phyloP scores from a whole-genome alignment of 1,140 invertebrate species.

The Drosophila punjabiensis region DNA sequence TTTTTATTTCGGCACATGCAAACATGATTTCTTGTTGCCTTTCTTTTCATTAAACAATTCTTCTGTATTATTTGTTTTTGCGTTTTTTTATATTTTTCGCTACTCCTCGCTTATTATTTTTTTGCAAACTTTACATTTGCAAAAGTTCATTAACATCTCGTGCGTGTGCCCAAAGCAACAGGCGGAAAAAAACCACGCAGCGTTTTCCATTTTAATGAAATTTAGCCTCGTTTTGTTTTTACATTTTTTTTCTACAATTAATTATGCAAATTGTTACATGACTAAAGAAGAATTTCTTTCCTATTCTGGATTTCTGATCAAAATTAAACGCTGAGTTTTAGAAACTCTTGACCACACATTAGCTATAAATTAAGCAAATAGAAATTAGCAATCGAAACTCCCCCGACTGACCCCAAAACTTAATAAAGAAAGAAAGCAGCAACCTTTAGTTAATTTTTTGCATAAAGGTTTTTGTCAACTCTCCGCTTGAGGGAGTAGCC shows the following conservation, averaged over 20 bases:
- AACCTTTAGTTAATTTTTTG: slow-evolving; percentile 29
- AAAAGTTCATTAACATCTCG: slow-evolving; percentile 77
- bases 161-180: slow-evolving; percentile 41
- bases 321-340: slow-evolving; percentile 29
- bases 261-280: slow-evolving; percentile 67
- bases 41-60: slow-evolving; percentile 65
- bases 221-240: slow-evolving; percentile 49
- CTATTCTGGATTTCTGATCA: slow-evolving; percentile 34
- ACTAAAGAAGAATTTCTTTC: slow-evolving; percentile 19
- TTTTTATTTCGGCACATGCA: slow-evolving; percentile 62
- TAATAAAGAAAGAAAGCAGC: slow-evolving; percentile 3
- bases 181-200: slow-evolving; percentile 40
- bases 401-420: slow-evolving; percentile 45
- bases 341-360: slow-evolving; percentile 39
- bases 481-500: slow-evolving; percentile 39
- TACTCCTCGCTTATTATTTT: slow-evolving; percentile 28
- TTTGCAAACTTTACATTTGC: slow-evolving; percentile 60
- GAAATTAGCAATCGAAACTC: slow-evolving; percentile 53
- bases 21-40: slow-evolving; percentile 61
- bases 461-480: slow-evolving; percentile 57
- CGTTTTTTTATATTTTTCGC: slow-evolving; percentile 24
- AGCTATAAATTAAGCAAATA: slow-evolving; percentile 48
- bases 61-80: slow-evolving; percentile 33
- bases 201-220: slow-evolving; percentile 64
- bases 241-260: slow-evolving; percentile 52